Base-by-base conservation (phyloP, 2,113 vertebrate genomes). In the Caretta caretta region DNA sequence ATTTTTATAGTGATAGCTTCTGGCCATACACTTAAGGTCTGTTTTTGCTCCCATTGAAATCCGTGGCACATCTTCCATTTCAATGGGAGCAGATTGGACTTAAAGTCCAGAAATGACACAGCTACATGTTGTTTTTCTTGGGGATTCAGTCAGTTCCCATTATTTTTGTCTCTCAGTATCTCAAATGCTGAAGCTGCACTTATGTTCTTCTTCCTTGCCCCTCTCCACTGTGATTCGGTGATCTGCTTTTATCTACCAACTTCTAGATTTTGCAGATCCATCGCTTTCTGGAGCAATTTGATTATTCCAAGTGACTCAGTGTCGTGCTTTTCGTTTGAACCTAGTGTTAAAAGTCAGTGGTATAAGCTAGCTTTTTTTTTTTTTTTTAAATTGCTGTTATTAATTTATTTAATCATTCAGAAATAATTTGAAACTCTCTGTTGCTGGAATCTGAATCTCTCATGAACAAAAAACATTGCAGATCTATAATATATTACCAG, bases 371-470 rank as follows among this genome's bases (percentile, higher is more conserved):
- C 78, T 50, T 46, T 88, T 78, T 51, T 93, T 78, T 90, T 93
- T 78, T 90, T 42, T 49, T 49, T 11, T 3, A 49, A 49, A 14
- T 62, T 31, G 27, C 57, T 31, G 57, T 31, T 62, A 6, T 57
- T 57, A 25, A 57, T 13, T 62, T 62, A 62, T 97, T 90, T 83
- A 95, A 78, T 95, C 95, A 93, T 88, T 96, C 89, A 65, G 69
- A 93, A 83, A 94, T 96, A 92, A 93, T 89, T 96, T 94, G 87
- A 94, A 95, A 89, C 87, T 82, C 88, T 82, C 53, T 87, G 78
- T 89, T 94, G 84, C 57, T 81, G 86, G 75, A 87, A 49, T 94
- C 38, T 25, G 83, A 78, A 84, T 90, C 97, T 97, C 91, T 87
- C 48, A n/a, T 83, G 94, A 98, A 62, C 57, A 83, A 92, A 96